Conservation (phyloP, 2,797 vertebrate species). For the Pseudochirops corinnae region DNA sequence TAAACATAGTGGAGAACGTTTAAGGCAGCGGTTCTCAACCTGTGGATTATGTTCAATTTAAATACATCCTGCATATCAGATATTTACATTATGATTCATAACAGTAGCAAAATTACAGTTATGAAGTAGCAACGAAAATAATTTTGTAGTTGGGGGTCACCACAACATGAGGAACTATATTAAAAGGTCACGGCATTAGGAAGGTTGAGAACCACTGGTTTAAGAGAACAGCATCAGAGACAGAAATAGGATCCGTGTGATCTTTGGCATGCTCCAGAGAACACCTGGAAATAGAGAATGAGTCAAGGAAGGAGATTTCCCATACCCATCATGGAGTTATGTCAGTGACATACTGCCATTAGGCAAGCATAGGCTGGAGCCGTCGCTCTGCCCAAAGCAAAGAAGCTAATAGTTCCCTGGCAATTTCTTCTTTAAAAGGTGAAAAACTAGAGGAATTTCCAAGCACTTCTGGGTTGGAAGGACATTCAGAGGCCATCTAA, state of each 20-base stretch:
- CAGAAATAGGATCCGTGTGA: background rate
- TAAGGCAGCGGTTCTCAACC: no score
- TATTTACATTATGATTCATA: no score
- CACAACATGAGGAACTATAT: no score
- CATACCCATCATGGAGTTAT: background rate
- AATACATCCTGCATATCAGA: no score
- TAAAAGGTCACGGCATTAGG: no score
- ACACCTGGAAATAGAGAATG: background rate
- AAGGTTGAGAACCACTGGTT: background rate
- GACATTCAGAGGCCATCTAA: background rate
- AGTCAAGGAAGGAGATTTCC: background rate
- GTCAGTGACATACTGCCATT: background rate
- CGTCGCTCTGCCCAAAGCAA: background rate
- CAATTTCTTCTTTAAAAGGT: no score
- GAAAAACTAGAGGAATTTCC: no score
- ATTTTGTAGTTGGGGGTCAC: no score
- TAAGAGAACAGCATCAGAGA: background rate
- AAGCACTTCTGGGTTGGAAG: no score
- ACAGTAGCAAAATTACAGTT: no score
- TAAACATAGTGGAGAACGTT: background rate
- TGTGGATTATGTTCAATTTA: no score
- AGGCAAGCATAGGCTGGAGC: background rate
- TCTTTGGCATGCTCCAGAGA: background rate
- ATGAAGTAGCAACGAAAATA: no score
- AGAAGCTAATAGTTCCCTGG: background rate